A percentile compares a stretch with the other conserved stretches of the same genome.
Conservation (phyloP, 2,113 vertebrate genomes). For the Raja brachyura region DNA sequence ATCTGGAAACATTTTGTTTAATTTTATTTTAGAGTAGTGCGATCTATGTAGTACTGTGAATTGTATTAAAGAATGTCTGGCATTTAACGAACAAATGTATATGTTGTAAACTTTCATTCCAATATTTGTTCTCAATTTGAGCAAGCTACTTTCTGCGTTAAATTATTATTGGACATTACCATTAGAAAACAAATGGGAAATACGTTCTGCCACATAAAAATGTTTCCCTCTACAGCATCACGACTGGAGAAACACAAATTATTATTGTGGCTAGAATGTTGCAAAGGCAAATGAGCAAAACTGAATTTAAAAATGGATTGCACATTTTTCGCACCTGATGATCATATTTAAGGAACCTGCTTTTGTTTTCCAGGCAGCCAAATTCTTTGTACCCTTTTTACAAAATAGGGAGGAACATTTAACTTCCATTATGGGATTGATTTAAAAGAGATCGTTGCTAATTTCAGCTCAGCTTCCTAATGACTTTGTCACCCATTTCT, state of each 20-base stretch:
- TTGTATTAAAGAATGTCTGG: too few species aligned
- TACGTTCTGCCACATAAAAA: not conserved
- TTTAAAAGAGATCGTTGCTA: not conserved
- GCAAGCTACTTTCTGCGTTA: not conserved
- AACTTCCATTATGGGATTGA: not conserved
- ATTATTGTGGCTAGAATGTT: not conserved
- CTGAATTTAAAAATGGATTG: not conserved
- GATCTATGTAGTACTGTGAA: too few species aligned
- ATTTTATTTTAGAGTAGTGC: too few species aligned
- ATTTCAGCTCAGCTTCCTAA: not conserved
- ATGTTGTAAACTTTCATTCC: too few species aligned
- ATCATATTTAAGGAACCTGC: not conserved
- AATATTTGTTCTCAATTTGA: not conserved
- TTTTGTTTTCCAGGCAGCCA: not conserved
- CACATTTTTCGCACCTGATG: not conserved
- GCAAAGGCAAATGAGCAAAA: not conserved
- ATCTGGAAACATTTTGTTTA: too few species aligned
- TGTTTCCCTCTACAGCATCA: not conserved
- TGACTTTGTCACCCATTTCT: not conserved
- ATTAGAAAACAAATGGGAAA: not conserved
- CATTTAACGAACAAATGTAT: too few species aligned
- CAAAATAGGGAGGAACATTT: not conserved
- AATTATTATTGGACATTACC: not conserved
- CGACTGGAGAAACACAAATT: not conserved
- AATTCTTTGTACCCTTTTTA: not conserved